Conservation (phyloP, 2,113 vertebrate species). For the Varanus komodoensis region DNA sequence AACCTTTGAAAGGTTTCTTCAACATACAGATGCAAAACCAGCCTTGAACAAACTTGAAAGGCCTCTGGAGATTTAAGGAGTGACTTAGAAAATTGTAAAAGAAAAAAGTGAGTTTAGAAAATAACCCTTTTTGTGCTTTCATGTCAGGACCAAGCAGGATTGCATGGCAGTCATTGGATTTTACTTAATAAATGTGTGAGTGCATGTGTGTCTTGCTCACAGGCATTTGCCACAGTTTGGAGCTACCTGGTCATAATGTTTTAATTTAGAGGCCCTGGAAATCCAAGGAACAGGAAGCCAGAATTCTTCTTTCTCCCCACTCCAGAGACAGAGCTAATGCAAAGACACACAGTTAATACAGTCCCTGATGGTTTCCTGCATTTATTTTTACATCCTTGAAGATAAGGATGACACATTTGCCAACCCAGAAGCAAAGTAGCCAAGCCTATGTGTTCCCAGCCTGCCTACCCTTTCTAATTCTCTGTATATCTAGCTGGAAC, state of each 20-base stretch:
- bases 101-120: slow-evolving; percentile 52
- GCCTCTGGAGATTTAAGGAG: slow-evolving; percentile 42
- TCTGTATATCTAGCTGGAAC: not conserved
- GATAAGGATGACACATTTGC: not conserved
- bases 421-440: not conserved
- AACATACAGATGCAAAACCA: slow-evolving; percentile 59
- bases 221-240: slow-evolving; percentile 24
- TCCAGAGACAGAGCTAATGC: not conserved
- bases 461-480: too few relatives aligned
- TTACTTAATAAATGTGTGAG: slow-evolving; percentile 34
- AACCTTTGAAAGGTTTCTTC: slow-evolving; percentile 37
- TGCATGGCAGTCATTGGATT: slow-evolving; percentile 66
- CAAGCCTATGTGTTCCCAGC: not conserved
- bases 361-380: not conserved
- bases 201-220: slow-evolving; percentile 49
- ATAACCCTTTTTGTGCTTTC: slow-evolving; percentile 39
- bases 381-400: not conserved
- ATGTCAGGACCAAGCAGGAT: slow-evolving; percentile 46
- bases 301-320: not conserved
- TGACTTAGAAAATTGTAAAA: slow-evolving; percentile 69
- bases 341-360: not conserved
- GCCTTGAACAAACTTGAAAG: slow-evolving; percentile 65
- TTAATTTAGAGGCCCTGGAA: slow-evolving; percentile 49
- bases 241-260: slow-evolving; percentile 45
- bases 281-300: slow-evolving; percentile 18